These are phyloP conservation scores for Peucedramus taeniatus DNA, from an alignment of 2,113 vertebrate species.

Conservation along the genomic window DNA sequence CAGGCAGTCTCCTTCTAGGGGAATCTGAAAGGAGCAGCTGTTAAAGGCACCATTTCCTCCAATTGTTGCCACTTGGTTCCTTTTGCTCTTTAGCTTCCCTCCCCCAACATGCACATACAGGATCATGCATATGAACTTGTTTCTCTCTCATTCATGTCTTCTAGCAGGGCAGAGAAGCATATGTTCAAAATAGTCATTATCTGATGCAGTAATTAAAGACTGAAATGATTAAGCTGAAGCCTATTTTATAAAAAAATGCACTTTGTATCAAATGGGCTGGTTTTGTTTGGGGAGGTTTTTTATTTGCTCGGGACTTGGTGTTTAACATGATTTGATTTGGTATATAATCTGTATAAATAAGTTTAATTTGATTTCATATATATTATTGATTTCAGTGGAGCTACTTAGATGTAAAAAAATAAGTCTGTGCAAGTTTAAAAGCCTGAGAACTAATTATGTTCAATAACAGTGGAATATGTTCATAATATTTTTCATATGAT, in stretches of 20 bases:
- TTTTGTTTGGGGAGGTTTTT: not conserved
- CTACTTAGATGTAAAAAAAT: not conserved
- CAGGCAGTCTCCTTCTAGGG: constrained; percentile 84
- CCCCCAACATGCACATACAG: constrained; percentile 33
- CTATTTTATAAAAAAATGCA: not conserved
- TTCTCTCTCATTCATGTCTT: constrained; percentile 66
- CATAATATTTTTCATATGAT: not conserved
- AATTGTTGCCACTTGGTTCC: constrained; percentile 71
- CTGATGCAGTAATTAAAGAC: constrained; percentile 77
- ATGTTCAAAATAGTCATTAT: constrained; percentile 82
- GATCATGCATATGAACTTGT: constrained; percentile 80
- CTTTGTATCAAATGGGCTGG: not conserved
- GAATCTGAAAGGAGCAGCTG: constrained; percentile 88
- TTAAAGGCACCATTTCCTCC: constrained; percentile 81
- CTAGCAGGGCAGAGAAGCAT: constrained; percentile 80
- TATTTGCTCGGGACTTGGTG: not conserved
- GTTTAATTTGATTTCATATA: constrained; percentile 9
- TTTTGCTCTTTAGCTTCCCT: constrained; percentile 34
- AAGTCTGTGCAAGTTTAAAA: not conserved
- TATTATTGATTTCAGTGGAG: constrained; percentile 5
- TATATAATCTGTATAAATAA: constrained; percentile 16
- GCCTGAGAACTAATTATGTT: not conserved
- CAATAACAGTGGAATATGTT: not conserved
- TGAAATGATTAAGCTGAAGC: constrained; percentile 34
- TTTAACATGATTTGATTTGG: not conserved